Evolutionary conservation across 2,797 vertebrate genomes (phyloP), one percentile per base, ranked within the genome.

Genomic region (Euthynnus affinis): DNA sequence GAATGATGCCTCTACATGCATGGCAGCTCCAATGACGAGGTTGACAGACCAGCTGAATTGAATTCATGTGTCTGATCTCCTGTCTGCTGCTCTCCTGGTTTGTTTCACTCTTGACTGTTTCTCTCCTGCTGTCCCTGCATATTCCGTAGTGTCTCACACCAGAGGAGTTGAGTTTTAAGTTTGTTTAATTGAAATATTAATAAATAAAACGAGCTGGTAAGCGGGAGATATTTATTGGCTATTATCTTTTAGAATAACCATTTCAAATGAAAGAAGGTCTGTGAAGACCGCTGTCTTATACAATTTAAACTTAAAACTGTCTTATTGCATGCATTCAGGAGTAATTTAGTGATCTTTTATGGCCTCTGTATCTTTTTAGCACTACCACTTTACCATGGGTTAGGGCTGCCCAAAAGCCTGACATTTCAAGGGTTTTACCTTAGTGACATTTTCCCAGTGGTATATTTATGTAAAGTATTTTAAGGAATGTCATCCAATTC

Each of bases 41-140:
- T 74, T 87, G 90, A 87, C 80, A 61, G 85, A 86, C 65, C 85
- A 76, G 66, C 76, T 74, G 84, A 87, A 90, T 84, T 86, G 59
- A 80, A 90, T 88, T 85, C 75, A 71, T 74, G 62, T 72, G 75
- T 83, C 74, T 84, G 71, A 81, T 70, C 25, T 42, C 65, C 40
- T 71, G 55, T 84, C 49, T 40, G 55, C 78, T 58, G 27, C 55
- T 76, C 62, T 23, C 22, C 1, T 46, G 68, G 14, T 59, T 17
- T 61, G 5, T 72, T 23, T 51, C 32, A 49, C 34, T 25, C 22
- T 52, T 56, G 25, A 46, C 20, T 57, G 44, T 61, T 46, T 76
- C 23, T 63, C n/a, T 56, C 18, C 17, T 44, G 51, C 7, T 22
- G 6, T 25, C 60, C 6, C 9, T 37, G 29, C 53, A 59, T 12